Percentiles rank a stretch among this genome's conserved stretches.
Evolutionary conservation across 2,797 vertebrate species (phyloP).

Genomic region (Myotis daubentonii): DNA sequence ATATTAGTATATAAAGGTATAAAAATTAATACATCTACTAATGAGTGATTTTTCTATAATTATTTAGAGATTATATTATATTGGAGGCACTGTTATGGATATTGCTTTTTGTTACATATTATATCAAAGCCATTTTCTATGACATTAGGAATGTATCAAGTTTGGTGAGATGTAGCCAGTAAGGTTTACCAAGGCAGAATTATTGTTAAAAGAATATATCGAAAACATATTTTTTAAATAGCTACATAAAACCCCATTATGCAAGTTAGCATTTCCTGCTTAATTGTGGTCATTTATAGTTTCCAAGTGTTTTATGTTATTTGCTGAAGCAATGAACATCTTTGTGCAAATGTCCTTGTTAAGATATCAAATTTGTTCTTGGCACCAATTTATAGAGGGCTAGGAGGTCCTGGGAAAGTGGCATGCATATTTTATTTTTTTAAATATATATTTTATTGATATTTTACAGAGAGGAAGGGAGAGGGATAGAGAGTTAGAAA

Average conservation of each 20-base stretch:
- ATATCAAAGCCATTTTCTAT: slow-evolving; percentile 11
- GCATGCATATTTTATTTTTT: background rate
- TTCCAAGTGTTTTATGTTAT: background rate
- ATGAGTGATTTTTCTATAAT: background rate
- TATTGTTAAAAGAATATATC: background rate
- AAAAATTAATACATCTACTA: background rate
- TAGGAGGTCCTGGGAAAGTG: background rate
- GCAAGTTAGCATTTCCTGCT: background rate
- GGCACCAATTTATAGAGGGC: background rate
- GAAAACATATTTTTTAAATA: background rate
- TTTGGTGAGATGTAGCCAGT: background rate
- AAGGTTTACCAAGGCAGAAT: background rate
- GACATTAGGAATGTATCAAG: background rate
- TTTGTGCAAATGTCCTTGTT: background rate
- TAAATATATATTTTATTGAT: no score
- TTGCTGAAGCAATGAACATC: background rate
- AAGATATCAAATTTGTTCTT: background rate
- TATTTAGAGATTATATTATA: background rate
- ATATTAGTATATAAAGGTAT: background rate
- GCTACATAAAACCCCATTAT: background rate
- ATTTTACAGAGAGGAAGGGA: no score
- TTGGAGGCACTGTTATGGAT: background rate
- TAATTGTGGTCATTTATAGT: background rate
- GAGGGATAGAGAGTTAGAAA: no score
- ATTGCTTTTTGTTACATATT: background rate